Base-by-base conservation (phyloP, 2,888 invertebrate genomes). In the Lasioglossum leucozonium region DNA sequence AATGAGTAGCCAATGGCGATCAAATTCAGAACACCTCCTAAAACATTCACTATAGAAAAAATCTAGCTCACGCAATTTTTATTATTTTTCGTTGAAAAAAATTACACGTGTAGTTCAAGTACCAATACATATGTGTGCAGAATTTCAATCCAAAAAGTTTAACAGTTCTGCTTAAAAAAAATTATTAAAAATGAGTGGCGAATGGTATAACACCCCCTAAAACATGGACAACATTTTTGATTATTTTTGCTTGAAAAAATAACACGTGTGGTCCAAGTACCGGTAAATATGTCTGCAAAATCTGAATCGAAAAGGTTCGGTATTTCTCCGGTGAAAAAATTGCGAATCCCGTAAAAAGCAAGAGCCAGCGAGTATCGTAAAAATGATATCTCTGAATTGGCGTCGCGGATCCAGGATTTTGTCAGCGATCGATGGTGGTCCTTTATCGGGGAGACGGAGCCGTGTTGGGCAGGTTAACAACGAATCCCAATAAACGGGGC, bases 401-500 rank as follows among this genome's bases (percentile, higher is more conserved):
- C n/a, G 22, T 0, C 2, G 22, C 22, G 22, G 51, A 51, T 51
- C 3, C 51, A 22, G 51, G 51, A 47, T 47, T 47, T 47, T 47
- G 47, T 18, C 47, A 47, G 18, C 18, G 47, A n/a, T 4, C 55
- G 3, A 11, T 8, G n/a, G 10, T n/a, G n/a, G n/a, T 55, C 0
- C n/a, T n/a, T n/a, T n/a, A 1, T n/a, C 0, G 26, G 16, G 26
- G 5, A 58, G 73, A 71, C 65, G 62, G 74, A 2, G 77, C 16
- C 62, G 16, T 30, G 16, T 58, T 58, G 26, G 74, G 42, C 72
- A 34, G 13, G 72, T 69, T 62, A 87, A 85, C 90, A 90, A 88
- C 88, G 85, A 84, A 84, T 85, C 80, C 85, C 91, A 82, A 91
- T 91, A 88, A 91, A 89, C 86, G 85, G 76, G 85, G 69, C 87